phyloP scores from a whole-genome alignment of 1,140 invertebrate genomes.

The Dryas iulia region DNA sequence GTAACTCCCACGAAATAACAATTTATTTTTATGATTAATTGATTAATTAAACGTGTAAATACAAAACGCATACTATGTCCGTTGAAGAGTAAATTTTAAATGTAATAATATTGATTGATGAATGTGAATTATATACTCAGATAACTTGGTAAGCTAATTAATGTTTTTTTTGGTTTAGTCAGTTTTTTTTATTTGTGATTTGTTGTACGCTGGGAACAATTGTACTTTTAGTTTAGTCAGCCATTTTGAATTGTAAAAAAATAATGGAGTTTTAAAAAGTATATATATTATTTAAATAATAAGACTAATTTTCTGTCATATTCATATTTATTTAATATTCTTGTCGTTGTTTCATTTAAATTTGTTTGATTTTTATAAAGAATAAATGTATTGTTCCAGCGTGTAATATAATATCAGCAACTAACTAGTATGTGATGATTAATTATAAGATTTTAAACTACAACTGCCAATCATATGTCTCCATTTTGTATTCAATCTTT shows the following conservation, averaged over 20 bases:
- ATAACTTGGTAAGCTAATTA: background rate
- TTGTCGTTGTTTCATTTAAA: background rate
- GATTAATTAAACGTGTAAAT: background rate
- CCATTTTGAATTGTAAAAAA: too few species aligned
- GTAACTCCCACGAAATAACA: background rate
- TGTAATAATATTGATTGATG: constrained; percentile 2
- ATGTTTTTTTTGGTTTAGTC: background rate
- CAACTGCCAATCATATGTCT: constrained; percentile 32
- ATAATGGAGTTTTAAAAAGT: too few species aligned
- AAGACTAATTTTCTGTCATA: background rate
- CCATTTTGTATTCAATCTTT: constrained; percentile 11
- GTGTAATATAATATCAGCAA: constrained; percentile 17
- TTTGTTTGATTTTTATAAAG: constrained; percentile 18
- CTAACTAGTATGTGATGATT: constrained; percentile 28
- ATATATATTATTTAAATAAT: too few species aligned
- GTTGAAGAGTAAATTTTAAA: background rate
- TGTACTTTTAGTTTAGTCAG: background rate
- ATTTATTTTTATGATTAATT: constrained; percentile 4
- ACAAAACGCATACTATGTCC: background rate
- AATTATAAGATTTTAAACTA: constrained; percentile 28
- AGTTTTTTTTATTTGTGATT: background rate
- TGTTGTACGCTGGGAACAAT: background rate
- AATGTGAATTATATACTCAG: constrained; percentile 1
- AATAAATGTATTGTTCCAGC: background rate
- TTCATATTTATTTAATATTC: background rate